Conservation (phyloP, 2,113 vertebrate species). For the Fulmarus glacialis region DNA sequence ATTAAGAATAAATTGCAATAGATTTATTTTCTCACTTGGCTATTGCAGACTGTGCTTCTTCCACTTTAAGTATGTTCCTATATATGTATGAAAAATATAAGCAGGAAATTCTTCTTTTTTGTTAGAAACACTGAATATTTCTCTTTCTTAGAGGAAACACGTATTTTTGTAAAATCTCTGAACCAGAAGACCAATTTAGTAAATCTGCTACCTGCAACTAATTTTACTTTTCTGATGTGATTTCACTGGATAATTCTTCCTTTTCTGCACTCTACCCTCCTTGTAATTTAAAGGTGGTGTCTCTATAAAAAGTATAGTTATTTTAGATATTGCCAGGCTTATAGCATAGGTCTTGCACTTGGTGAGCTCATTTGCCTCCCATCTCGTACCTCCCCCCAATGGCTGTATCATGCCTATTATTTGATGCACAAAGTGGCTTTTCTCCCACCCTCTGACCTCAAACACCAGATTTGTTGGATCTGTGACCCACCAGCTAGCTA, state of each 20-base stretch:
- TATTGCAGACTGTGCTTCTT: not conserved
- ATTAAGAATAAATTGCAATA: not conserved
- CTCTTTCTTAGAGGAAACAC: not conserved
- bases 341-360: not conserved
- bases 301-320: not conserved
- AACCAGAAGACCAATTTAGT: not conserved
- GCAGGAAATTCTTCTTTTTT: not conserved
- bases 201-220: not conserved
- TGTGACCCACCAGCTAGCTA: not conserved
- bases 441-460: not conserved
- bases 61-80: not conserved
- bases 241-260: constrained; percentile 1
- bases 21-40: constrained; percentile 7
- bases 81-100: not conserved
- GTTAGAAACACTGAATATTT: not conserved
- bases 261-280: not conserved
- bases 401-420: not conserved
- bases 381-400: not conserved
- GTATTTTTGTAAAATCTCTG: not conserved
- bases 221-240: constrained; percentile 1
- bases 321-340: not conserved
- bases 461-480: not conserved
- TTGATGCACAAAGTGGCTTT: not conserved
- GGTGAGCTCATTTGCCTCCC: not conserved
- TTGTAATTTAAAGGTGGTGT: not conserved